Conservation (phyloP, 2,888 invertebrate genomes). For the Sabatieria punctata region DNA sequence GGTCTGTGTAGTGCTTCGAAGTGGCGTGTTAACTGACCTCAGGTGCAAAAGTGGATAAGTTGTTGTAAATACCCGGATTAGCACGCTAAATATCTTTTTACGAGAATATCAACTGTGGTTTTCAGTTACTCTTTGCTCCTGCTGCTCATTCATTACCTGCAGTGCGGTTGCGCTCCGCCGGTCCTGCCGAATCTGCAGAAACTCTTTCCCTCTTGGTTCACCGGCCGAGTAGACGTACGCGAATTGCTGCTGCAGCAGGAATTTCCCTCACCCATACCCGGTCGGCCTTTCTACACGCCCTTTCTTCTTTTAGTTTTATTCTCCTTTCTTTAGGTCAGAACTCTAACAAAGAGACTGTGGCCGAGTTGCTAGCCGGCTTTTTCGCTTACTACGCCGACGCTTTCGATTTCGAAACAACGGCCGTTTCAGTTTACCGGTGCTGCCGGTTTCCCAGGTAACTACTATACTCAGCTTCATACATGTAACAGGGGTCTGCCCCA, state of each 20-base stretch:
- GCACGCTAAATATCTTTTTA: neutral
- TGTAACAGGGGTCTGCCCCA: no score
- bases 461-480: no score
- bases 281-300: slow-evolving; percentile 6
- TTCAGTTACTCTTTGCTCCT: slow-evolving; percentile 26
- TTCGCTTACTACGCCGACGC: slow-evolving; percentile 21
- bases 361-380: slow-evolving; percentile 24
- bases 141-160: slow-evolving; percentile 26
- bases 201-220: slow-evolving; percentile 17
- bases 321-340: neutral
- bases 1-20: no score
- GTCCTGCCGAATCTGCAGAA: slow-evolving; percentile 26
- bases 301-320: no score
- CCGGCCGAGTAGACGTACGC: slow-evolving; percentile 9
- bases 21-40: no score
- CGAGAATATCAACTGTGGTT: neutral
- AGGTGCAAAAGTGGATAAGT: no score
- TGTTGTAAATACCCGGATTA: no score
- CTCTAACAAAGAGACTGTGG: slow-evolving; percentile 10
- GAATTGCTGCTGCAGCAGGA: slow-evolving; percentile 14
- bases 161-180: slow-evolving; percentile 20
- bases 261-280: slow-evolving; percentile 11
- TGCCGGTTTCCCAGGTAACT: slow-evolving; percentile 12
- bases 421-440: slow-evolving; percentile 18
- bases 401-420: slow-evolving; percentile 19